These are phyloP conservation scores for Poecilia picta DNA, from an alignment of 2,797 vertebrate species.

Conservation along the genomic window DNA sequence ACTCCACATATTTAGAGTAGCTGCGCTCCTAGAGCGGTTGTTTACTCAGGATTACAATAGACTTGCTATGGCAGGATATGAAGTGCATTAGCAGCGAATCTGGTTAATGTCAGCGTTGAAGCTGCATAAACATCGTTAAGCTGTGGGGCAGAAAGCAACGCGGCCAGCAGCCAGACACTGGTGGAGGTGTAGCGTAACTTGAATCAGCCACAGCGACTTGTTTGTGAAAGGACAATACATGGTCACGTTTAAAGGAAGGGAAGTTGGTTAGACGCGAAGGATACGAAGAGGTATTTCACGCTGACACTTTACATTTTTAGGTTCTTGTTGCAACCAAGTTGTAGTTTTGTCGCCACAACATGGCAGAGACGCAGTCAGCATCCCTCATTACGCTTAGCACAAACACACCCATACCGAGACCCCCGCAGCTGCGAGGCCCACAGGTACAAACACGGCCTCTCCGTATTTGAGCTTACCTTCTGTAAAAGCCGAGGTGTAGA, in stretches of 20 bases:
- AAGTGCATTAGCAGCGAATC: neutral
- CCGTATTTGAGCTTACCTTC: conserved; percentile 38
- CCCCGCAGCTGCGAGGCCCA: neutral
- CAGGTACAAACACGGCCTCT: neutral
- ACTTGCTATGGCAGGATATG: neutral
- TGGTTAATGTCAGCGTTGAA: neutral
- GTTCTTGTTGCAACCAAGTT: neutral
- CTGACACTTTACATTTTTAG: conserved; percentile 3
- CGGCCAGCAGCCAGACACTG: neutral
- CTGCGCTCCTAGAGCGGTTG: neutral
- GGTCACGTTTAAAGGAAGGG: neutral
- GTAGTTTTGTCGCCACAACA: conserved; percentile 23
- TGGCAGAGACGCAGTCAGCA: neutral
- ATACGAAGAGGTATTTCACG: conserved; percentile 2
- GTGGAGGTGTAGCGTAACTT: neutral
- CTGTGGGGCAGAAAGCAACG: neutral
- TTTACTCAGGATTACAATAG: neutral
- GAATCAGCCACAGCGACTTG: neutral
- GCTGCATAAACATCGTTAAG: neutral
- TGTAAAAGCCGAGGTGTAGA: conserved; percentile 21
- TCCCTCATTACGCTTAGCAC: too few relatives aligned
- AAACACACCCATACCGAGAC: neutral
- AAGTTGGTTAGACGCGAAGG: neutral
- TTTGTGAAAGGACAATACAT: neutral
- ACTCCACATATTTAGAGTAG: neutral